Percentiles rank a stretch among this genome's conserved stretches.
phyloP scores from a whole-genome alignment of 2,797 vertebrate genomes.

The Oryzias sinensis region DNA sequence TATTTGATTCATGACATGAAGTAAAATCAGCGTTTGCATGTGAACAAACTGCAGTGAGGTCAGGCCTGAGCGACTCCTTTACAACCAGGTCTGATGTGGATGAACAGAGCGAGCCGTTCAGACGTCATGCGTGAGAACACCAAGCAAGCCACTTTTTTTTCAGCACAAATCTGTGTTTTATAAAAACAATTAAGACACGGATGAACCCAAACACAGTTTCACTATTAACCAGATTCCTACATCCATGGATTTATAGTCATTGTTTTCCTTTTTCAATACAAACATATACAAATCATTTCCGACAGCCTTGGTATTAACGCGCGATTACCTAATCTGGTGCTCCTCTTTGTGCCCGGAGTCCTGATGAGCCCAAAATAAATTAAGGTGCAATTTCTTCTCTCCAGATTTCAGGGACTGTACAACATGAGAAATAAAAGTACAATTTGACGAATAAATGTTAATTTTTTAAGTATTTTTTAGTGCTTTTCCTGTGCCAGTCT shows the following conservation, averaged over 20 bases:
- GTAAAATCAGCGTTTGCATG: constrained; percentile 82
- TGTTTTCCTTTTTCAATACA: constrained; percentile 53
- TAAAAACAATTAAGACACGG: constrained; percentile 58
- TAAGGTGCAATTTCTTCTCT: constrained; percentile 64
- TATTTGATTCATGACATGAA: constrained; percentile 84
- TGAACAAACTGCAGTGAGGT: constrained; percentile 52
- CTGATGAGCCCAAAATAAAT: constrained; percentile 41
- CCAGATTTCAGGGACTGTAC: constrained; percentile 41
- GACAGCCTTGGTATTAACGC: constrained; percentile 54
- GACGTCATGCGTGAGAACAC: constrained; percentile 78
- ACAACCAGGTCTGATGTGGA: constrained; percentile 70
- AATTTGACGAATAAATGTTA: constrained; percentile 29
- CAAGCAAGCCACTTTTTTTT: constrained; percentile 66
- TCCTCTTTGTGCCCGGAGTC: constrained; percentile 45
- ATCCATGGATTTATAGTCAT: constrained; percentile 40
- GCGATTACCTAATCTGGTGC: constrained; percentile 37
- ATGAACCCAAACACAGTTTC: constrained; percentile 44
- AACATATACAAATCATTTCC: constrained; percentile 71
- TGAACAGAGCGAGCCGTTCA: constrained; percentile 38
- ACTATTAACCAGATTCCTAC: constrained; percentile 46
- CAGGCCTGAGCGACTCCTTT: constrained; percentile 86
- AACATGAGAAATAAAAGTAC: constrained; percentile 34
- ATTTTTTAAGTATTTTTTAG: constrained; percentile 36
- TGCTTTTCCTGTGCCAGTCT: constrained; percentile 69
- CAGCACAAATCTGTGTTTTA: constrained; percentile 51